These are phyloP conservation scores for Lumbricus terrestris DNA, from an alignment of 2,888 invertebrate species.

Conservation along the genomic window DNA sequence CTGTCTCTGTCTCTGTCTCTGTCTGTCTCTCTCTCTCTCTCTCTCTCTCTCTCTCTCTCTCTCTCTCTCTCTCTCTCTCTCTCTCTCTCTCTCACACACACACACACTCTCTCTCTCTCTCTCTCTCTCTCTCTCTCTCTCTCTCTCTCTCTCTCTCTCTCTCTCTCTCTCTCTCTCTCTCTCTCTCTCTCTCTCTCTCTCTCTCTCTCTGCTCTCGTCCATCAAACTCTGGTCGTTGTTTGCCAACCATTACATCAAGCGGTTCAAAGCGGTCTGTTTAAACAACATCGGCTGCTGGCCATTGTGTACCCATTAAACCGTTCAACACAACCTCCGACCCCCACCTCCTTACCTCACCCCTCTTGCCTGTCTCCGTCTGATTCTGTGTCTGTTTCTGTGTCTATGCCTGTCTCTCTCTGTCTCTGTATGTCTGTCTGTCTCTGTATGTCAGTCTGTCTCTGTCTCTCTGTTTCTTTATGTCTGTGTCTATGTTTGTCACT, in stretches of 20 bases:
- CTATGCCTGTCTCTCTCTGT: too few species aligned
- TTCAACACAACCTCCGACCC: background rate
- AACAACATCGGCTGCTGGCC: background rate
- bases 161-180: background rate
- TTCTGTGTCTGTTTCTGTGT: too few species aligned
- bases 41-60: background rate
- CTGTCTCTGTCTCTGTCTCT: too few species aligned
- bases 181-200: background rate
- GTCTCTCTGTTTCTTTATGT: too few species aligned
- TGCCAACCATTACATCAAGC: conserved; percentile 7
- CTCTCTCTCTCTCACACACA: background rate
- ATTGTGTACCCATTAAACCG: conserved; percentile 4
- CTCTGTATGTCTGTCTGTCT: too few species aligned
- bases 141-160: too few species aligned
- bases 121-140: too few species aligned
- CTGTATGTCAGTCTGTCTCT: too few species aligned
- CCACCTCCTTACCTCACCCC: background rate
- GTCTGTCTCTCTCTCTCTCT: too few species aligned
- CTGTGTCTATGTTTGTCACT: too few species aligned
- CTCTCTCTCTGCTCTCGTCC: background rate
- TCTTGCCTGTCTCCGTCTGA: too few species aligned
- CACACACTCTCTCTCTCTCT: too few species aligned
- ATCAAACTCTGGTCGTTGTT: background rate
- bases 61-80: background rate
- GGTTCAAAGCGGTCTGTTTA: conserved; percentile 7